phyloP scores from a whole-genome alignment of 2,797 vertebrate genomes.

The Sorex maritimensis region DNA sequence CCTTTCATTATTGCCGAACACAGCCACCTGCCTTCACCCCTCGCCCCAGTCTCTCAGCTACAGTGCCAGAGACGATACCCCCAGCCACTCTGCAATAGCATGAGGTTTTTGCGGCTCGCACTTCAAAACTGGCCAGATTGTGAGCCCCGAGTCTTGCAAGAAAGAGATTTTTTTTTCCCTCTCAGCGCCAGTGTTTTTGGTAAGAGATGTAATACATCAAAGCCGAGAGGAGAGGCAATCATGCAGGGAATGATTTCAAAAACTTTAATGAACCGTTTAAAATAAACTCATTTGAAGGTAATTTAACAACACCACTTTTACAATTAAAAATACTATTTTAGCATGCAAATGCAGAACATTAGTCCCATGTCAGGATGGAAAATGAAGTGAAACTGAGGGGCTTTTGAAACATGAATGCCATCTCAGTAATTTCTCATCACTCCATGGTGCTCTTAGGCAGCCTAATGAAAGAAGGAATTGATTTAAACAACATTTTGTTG shows the following conservation, averaged over 20 bases:
- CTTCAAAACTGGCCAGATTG: constrained; percentile 78
- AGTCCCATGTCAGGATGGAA: constrained; percentile 89
- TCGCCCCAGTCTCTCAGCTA: constrained; percentile 63
- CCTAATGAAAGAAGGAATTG: constrained; percentile 91
- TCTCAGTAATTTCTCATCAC: constrained; percentile 89
- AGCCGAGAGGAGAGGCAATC: constrained; percentile 83
- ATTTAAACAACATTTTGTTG: constrained; percentile 90
- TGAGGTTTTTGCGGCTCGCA: constrained; percentile 58
- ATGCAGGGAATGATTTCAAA: constrained; percentile 88
- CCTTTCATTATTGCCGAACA: constrained; percentile 77
- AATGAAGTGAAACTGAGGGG: constrained; percentile 89
- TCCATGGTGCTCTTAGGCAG: constrained; percentile 86
- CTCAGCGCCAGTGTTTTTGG: constrained; percentile 54
- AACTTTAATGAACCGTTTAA: constrained; percentile 91
- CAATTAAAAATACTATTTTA: constrained; percentile 91
- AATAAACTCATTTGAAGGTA: constrained; percentile 92
- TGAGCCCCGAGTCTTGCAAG: constrained; percentile 75
- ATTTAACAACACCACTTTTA: constrained; percentile 90
- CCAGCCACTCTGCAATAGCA: background rate
- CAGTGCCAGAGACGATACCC: constrained; percentile 37
- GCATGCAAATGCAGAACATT: constrained; percentile 89
- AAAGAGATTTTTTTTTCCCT: constrained; percentile 69
- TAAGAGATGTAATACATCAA: constrained; percentile 86
- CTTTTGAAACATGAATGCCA: constrained; percentile 89
- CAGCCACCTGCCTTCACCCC: constrained; percentile 63